Evolutionary conservation across 2,888 invertebrate genomes (phyloP).

Genomic region (Microplitis manilae): DNA sequence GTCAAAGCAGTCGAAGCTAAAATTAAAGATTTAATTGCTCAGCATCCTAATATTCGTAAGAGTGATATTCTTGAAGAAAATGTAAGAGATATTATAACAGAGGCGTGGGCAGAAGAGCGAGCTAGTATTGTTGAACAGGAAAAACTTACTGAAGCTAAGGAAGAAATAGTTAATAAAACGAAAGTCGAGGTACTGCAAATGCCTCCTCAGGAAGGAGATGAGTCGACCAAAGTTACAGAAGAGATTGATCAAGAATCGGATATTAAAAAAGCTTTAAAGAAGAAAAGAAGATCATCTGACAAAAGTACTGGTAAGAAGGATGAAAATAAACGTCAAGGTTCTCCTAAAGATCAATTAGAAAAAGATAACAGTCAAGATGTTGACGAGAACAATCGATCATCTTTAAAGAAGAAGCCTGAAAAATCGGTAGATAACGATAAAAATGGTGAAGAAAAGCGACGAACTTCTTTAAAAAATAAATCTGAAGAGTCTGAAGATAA

Average conservation of each 20-base stretch:
- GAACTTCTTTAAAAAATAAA: conserved; percentile 51
- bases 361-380: conserved; percentile 44
- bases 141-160: conserved; percentile 1
- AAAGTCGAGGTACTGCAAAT: neutral
- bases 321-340: conserved; percentile 66
- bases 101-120: conserved; percentile 29
- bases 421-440: conserved; percentile 45
- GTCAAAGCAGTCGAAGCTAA: conserved; percentile 9
- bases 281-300: conserved; percentile 33
- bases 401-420: neutral
- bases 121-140: conserved; percentile 17
- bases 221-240: conserved; percentile 31
- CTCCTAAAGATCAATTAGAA: conserved; percentile 53
- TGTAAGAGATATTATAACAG: conserved; percentile 31
- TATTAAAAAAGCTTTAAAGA: conserved; percentile 38
- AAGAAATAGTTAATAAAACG: neutral
- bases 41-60: conserved; percentile 14
- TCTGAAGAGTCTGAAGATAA: conserved; percentile 62
- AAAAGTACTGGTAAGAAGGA: conserved; percentile 58
- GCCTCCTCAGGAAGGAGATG: neutral
- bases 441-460: conserved; percentile 50
- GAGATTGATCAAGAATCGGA: conserved; percentile 47
- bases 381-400: conserved; percentile 10
- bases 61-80: conserved; percentile 29
- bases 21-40: conserved; percentile 17